Evolutionary conservation across 2,113 vertebrate species (phyloP), one percentile per base, ranked within the genome.

Genomic region (Corythornis madagascariensis): DNA sequence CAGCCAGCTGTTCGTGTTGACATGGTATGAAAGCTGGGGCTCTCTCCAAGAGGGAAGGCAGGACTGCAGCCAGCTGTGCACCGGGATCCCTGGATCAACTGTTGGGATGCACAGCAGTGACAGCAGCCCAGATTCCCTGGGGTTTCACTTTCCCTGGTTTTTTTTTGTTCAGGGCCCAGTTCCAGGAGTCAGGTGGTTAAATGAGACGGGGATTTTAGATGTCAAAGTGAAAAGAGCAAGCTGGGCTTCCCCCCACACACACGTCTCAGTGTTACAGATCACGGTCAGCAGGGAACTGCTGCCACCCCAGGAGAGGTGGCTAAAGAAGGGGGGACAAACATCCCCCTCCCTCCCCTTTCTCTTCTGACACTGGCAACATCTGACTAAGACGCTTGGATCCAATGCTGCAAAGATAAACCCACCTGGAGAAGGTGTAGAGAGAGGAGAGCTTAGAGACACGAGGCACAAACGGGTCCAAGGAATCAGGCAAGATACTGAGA

Each of bases 221-320:
- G 17, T 40, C 69, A 38, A 63, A 33, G 52, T 0, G 64, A 65
- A 10, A 86, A 38, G 57, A 6, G 61, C 5, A 16, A 70, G 60
- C 42, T 24, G 71, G 29, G 69, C 21, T 83, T 57, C 33, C 28
- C 66, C 72, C 17, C 4, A 0, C 6, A 4, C 6, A 4, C 45
- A 0, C 6, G 4, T 19, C 60, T 13, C 75, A 47, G 79, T 12
- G 0, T 15, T 4, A 4, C 1, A 3, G 64, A 26, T 10, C 28
- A 3, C 1, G 0, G 64, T 69, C 57, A 13, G 65, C 65, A 56
- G 16, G 61, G 74, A 61, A 25, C 5, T n/a, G 81, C 33, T 35
- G 57, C 61, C 43, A 31, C 7, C 16, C 18, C 48, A 3, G 8
- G 13, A 79, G 53, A 66, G 19, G 4, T 9, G 21, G 35, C 28